Evolutionary conservation across 2,113 vertebrate genomes (phyloP).

Genomic region (Periophthalmus modestus): DNA sequence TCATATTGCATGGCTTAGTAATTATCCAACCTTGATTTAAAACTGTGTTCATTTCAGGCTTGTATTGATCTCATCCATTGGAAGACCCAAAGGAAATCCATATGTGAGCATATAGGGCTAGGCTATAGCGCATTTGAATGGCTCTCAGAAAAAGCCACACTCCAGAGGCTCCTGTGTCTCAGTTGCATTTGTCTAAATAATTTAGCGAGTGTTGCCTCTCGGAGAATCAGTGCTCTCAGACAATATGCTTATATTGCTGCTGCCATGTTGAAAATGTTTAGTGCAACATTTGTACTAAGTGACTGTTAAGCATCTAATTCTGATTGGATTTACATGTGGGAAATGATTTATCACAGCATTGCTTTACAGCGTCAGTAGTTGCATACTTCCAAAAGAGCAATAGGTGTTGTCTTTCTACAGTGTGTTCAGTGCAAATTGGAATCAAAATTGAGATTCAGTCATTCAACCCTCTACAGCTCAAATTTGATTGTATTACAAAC

Average conservation of each 20-base stretch:
- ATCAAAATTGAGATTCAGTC: not conserved
- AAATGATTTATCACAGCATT: too few relatives aligned
- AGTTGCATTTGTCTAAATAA: conserved; percentile 58
- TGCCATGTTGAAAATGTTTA: not conserved
- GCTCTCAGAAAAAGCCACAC: not conserved
- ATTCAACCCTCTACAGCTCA: not conserved
- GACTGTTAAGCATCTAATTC: not conserved
- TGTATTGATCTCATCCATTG: not conserved
- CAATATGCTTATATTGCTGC: conserved; percentile 17
- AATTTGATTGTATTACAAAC: too few relatives aligned
- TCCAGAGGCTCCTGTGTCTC: conserved; percentile 25
- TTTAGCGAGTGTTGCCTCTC: conserved; percentile 39
- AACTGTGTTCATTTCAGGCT: not conserved
- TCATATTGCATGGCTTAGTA: not conserved
- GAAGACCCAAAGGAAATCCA: conserved; percentile 11
- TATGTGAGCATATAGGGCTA: not conserved
- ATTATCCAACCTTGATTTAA: not conserved
- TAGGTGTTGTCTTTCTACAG: not conserved
- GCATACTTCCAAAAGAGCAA: not conserved
- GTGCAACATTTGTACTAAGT: not conserved
- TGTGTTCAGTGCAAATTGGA: not conserved
- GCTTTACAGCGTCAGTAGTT: too few relatives aligned
- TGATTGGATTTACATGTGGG: too few relatives aligned
- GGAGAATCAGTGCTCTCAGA: conserved; percentile 6
- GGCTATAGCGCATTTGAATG: not conserved